Percentiles rank a stretch among this genome's conserved stretches.
Evolutionary conservation across 64 coral and sea anemone genomes (phyloP).

Genomic region (Stichodactyla mertensii): DNA sequence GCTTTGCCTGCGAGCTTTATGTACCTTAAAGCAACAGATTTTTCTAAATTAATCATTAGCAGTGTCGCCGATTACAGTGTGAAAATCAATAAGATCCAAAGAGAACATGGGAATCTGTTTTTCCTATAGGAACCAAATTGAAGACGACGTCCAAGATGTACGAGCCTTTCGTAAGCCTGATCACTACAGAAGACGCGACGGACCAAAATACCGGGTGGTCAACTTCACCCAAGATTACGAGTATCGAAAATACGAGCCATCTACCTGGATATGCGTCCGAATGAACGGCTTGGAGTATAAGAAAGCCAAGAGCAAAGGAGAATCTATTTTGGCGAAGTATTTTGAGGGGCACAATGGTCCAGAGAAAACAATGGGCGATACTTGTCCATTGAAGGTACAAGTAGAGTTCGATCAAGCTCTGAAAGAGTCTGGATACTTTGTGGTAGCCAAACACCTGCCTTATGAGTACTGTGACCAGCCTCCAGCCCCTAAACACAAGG

Average conservation of each 20-base stretch:
- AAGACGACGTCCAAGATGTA: slow-evolving; percentile 36
- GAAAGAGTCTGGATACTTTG: slow-evolving; percentile 38
- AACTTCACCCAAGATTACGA: slow-evolving; percentile 79
- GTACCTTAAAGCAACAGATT: too few relatives aligned
- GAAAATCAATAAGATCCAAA: not conserved
- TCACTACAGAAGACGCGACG: slow-evolving; percentile 65
- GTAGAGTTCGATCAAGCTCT: slow-evolving; percentile 27
- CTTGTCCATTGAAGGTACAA: slow-evolving; percentile 66
- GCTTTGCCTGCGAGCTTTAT: too few relatives aligned
- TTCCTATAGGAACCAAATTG: slow-evolving; percentile 11
- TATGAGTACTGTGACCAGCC: slow-evolving; percentile 56
- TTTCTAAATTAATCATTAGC: too few relatives aligned
- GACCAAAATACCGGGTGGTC: slow-evolving; percentile 63
- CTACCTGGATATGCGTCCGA: slow-evolving; percentile 71
- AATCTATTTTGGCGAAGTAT: slow-evolving; percentile 57
- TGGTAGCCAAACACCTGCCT: slow-evolving; percentile 65
- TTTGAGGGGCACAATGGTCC: slow-evolving; percentile 75
- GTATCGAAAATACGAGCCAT: slow-evolving; percentile 60
- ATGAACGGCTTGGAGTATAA: slow-evolving; percentile 34
- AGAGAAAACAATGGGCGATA: slow-evolving; percentile 58
- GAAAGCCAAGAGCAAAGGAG: slow-evolving; percentile 56
- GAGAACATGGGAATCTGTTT: slow-evolving; percentile 59
- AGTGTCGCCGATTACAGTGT: too few relatives aligned
- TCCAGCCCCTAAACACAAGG: slow-evolving; percentile 54
- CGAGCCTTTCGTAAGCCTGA: slow-evolving; percentile 47